These are phyloP conservation scores for Drosophila arizonae DNA, from an alignment of 1,140 invertebrate genomes.

Conservation along the genomic window DNA sequence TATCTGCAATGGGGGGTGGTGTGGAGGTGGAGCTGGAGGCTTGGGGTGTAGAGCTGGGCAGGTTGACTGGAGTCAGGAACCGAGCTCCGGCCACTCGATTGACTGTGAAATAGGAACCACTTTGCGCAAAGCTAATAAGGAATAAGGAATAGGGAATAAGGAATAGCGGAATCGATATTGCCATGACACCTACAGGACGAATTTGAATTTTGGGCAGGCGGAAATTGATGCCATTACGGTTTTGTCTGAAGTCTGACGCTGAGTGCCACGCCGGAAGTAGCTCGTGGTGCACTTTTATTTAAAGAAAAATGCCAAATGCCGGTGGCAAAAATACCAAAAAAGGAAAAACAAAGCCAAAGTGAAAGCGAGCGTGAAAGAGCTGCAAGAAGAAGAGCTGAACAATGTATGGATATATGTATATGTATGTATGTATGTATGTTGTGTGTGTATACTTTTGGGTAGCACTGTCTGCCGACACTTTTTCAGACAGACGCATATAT, in stretches of 20 bases:
- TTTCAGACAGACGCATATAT: slow-evolving; percentile 67
- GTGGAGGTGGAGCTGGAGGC: no score
- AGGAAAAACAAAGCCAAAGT: slow-evolving; percentile 19
- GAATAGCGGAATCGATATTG: slow-evolving; percentile 30
- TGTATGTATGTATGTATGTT: not conserved
- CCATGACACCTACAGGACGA: slow-evolving; percentile 32
- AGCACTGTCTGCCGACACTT: slow-evolving; percentile 35
- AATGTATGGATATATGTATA: not conserved
- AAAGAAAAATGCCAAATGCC: slow-evolving; percentile 50
- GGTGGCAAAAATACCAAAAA: slow-evolving; percentile 38
- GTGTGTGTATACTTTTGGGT: not conserved
- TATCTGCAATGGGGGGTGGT: not conserved
- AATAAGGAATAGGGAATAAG: slow-evolving; percentile 38
- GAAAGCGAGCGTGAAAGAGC: slow-evolving; percentile 47
- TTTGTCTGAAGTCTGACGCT: slow-evolving; percentile 44
- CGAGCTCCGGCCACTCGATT: slow-evolving; percentile 11
- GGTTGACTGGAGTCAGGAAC: not conserved
- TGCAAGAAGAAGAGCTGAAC: slow-evolving; percentile 5
- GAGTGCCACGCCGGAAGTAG: slow-evolving; percentile 46
- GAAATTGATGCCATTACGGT: slow-evolving; percentile 76
- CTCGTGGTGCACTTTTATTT: slow-evolving; percentile 63
- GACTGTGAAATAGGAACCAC: slow-evolving; percentile 42
- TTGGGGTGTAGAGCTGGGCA: not conserved
- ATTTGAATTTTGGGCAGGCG: slow-evolving; percentile 66
- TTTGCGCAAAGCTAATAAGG: slow-evolving; percentile 43